A percentile compares a stretch with the other conserved stretches of the same genome.
These are phyloP conservation scores for Agrochola litura DNA, from an alignment of 2,888 invertebrate species.

Conservation along the genomic window DNA sequence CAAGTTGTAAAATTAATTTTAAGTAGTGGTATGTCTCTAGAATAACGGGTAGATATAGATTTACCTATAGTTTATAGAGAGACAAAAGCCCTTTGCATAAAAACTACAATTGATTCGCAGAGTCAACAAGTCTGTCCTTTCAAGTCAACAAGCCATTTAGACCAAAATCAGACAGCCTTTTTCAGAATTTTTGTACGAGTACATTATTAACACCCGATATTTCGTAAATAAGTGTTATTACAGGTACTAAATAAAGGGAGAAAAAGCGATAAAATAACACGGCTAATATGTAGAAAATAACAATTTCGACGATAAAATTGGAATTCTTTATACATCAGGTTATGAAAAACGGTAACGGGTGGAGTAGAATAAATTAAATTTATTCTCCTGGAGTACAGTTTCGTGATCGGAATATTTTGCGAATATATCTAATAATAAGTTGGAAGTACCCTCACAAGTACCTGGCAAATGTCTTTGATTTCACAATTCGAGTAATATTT, in stretches of 20 bases:
- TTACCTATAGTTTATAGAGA: not conserved
- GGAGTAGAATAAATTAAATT: constrained; percentile 66
- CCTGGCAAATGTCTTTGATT: constrained; percentile 55
- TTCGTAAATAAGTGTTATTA: constrained; percentile 45
- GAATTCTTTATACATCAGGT: constrained; percentile 65
- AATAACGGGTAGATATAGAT: not conserved
- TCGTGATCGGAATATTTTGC: constrained; percentile 64
- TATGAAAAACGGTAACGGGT: constrained; percentile 67
- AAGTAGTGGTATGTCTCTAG: not conserved
- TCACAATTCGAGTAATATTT: constrained; percentile 41
- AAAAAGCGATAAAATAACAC: constrained; percentile 46
- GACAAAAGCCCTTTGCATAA: not conserved
- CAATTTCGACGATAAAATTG: constrained; percentile 62
- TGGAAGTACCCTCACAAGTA: constrained; percentile 46
- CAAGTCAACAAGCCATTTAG: not conserved
- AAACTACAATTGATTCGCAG: not conserved
- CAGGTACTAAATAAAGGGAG: constrained; percentile 44
- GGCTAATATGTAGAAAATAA: constrained; percentile 63
- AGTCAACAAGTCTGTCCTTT: not conserved
- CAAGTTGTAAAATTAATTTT: not conserved
- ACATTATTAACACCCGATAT: constrained; percentile 42
- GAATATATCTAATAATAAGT: constrained; percentile 54
- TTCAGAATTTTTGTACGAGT: not conserved
- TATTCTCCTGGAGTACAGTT: constrained; percentile 59
- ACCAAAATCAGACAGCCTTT: not conserved